Base-by-base conservation (phyloP, 2,113 vertebrate genomes). In the Heliornis fulica region DNA sequence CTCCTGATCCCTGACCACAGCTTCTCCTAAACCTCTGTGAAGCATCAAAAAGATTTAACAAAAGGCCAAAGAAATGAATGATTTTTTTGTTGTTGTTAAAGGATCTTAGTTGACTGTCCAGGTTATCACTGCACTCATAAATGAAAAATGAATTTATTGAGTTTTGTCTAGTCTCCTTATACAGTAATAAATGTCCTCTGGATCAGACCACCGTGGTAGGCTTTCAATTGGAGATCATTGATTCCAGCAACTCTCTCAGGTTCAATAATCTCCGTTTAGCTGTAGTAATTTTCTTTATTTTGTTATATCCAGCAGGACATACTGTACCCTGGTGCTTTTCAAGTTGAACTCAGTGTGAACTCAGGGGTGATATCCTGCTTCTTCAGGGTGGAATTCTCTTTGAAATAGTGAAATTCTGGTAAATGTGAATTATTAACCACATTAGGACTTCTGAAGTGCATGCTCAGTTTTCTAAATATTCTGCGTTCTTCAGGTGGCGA, bases 121-220 rank as follows among this genome's bases (percentile, higher is more conserved):
- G 83, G 84, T 96, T 95, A 97, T 91, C 88, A 48, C 54, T 3
- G 21, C 5, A 15, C 31, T 94, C 43, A 85, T 87, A 94, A 95
- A 92, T 59, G 87, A 96, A 91, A 94, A 89, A 93, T 92, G 78
- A 19, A 87, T 61, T 96, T 96, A 85, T 75, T 94, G 96, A 79
- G 29, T 94, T 93, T 81, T 84, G 75, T 83, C 82, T 94, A 22
- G 84, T 85, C 59, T 84, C 88, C 83, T 95, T 96, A 87, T 59
- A 87, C 41, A 92, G 76, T 66, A 87, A 95, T 89, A 95, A 96
- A 60, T 77, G 93, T 64, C 91, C 71, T 48, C 60, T 87, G 86
- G 81, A 95, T 91, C 81, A 93, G 94, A 96, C 80, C 92, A 94
- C 91, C 53, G 0, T 57, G 89, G n/a, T 53, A 53, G 54, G 50